Percentiles rank a stretch among this genome's conserved stretches.
These are phyloP conservation scores for Dipodomys spectabilis DNA, from an alignment of 2,113 vertebrate species.

Conservation along the genomic window DNA sequence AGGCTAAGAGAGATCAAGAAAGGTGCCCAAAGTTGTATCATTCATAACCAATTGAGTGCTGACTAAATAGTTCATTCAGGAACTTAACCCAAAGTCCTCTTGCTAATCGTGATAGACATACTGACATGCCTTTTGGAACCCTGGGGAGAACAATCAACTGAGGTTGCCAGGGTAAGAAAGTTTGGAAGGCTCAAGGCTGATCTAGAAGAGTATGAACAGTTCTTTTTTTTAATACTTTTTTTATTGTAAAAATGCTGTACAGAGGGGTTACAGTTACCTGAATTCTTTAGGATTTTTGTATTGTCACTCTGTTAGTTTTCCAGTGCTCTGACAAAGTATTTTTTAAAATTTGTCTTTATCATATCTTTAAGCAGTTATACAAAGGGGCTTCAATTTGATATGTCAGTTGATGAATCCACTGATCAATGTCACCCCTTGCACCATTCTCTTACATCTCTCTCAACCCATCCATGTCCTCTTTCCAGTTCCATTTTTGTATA, in stretches of 20 bases:
- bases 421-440: no score
- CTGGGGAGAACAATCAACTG: background rate
- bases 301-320: background rate
- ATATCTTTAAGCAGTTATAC: no score
- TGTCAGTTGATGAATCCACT: no score
- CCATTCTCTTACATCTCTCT: no score
- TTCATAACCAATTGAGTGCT: background rate
- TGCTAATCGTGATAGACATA: background rate
- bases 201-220: background rate
- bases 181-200: background rate
- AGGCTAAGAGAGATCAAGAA: background rate
- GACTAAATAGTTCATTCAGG: background rate
- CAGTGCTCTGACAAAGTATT: background rate
- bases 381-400: no score
- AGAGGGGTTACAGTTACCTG: no score
- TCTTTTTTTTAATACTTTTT: background rate
- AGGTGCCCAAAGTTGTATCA: background rate
- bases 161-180: background rate
- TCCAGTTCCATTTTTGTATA: no score
- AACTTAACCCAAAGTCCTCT: conserved; percentile 1
- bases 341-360: no score
- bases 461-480: no score
- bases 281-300: background rate
- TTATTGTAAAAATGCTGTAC: no score
- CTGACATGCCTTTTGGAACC: background rate